These are phyloP conservation scores for Protomyctophum bolini DNA, from an alignment of 2,113 vertebrate genomes.

Conservation along the genomic window DNA sequence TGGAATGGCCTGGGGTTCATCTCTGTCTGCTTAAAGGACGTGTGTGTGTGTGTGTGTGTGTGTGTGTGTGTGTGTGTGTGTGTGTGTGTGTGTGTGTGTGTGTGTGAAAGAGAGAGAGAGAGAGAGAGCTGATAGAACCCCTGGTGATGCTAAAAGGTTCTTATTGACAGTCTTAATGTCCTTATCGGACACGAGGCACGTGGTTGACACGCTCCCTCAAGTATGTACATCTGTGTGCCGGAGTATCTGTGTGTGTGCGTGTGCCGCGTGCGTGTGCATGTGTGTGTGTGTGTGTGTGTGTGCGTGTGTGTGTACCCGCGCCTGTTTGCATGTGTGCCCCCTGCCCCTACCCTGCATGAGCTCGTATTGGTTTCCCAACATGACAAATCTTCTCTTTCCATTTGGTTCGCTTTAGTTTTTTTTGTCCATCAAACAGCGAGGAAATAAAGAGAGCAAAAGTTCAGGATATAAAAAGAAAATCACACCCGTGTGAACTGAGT, in stretches of 20 bases:
- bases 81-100: constrained; percentile 35
- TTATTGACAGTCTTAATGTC: constrained; percentile 69
- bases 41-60: constrained; percentile 51
- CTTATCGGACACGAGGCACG: constrained; percentile 64
- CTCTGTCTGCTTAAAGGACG: constrained; percentile 52
- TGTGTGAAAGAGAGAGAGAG: constrained; percentile 25
- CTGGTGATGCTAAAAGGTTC: constrained; percentile 68
- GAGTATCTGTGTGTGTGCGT: constrained; percentile 28
- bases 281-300: constrained; percentile 3
- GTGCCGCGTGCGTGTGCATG: neutral
- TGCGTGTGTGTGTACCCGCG: neutral
- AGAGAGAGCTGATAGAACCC: constrained; percentile 54
- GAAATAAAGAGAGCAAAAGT: no score
- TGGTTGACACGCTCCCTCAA: constrained; percentile 58
- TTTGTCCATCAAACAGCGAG: neutral
- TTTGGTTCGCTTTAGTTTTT: constrained; percentile 3
- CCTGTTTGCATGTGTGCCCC: constrained; percentile 13
- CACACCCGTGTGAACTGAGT: no score
- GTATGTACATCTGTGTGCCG: constrained; percentile 14
- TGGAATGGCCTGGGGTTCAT: constrained; percentile 56
- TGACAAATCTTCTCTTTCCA: constrained; percentile 44
- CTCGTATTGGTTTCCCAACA: constrained; percentile 51
- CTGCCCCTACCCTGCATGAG: constrained; percentile 39
- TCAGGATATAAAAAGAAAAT: no score
- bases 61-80: constrained; percentile 25